A percentile compares a stretch with the other conserved stretches of the same genome.
These are phyloP conservation scores for Nyctibius bracteatus DNA, from an alignment of 2,113 vertebrate species.

Conservation along the genomic window DNA sequence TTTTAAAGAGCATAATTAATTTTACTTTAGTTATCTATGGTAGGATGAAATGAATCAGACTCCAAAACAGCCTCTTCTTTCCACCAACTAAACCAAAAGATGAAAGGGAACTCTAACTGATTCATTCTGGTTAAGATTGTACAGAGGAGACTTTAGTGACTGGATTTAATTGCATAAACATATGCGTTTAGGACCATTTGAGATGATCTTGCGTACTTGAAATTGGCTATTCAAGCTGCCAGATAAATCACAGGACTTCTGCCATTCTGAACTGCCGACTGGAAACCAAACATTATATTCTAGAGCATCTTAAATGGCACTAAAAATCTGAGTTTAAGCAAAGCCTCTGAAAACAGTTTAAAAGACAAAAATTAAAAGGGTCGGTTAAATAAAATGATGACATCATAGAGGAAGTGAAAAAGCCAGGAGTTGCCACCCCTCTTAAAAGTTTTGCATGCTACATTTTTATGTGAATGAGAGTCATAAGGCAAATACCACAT, in stretches of 20 bases:
- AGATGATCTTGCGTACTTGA: background rate
- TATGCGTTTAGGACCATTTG: background rate
- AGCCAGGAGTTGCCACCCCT: background rate
- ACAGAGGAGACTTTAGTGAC: background rate
- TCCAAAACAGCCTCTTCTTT: background rate
- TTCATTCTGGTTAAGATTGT: background rate
- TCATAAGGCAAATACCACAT: background rate
- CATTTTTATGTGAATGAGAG: background rate
- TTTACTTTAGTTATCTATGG: background rate
- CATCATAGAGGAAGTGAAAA: background rate
- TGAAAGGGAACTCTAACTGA: background rate
- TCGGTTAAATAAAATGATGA: background rate
- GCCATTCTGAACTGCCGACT: background rate
- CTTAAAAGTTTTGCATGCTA: background rate
- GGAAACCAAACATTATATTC: background rate
- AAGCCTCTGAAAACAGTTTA: background rate
- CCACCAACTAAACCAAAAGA: background rate
- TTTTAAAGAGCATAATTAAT: background rate
- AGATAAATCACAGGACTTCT: background rate
- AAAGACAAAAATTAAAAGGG: background rate
- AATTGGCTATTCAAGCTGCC: background rate
- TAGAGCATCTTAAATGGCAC: background rate
- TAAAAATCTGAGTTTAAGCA: background rate
- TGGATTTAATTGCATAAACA: background rate
- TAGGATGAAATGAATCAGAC: background rate